Base-by-base conservation (phyloP, 2,797 vertebrate species). In the Hypotaenidia okinawae region DNA sequence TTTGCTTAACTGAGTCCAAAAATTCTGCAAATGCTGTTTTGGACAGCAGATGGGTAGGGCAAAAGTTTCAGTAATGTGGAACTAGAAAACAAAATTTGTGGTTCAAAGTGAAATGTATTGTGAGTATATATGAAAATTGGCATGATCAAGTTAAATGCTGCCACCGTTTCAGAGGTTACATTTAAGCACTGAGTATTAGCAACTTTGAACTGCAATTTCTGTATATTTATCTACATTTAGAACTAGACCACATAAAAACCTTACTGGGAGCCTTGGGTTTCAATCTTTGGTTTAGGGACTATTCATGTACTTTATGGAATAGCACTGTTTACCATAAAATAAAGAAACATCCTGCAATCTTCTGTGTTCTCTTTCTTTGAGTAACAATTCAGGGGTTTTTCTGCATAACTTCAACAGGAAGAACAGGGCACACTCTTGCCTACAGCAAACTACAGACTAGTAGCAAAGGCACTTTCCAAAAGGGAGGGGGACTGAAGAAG, bases 381-480 rank as follows among this genome's bases (percentile, higher is more conserved):
- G 14, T 28, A 78, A 27, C 2, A 33, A 74, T 9, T 33, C 86
- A 41, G 15, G 18, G 39, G 54, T 87, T 73, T 37, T 58, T 75
- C 69, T 75, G 30, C 37, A 35, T 41, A 68, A 83, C 14, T 88
- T 39, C 54, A 64, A 19, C 30, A 81, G 49, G 61, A 52, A 95
- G 51, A 1, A 2, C 1, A 45, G 32, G 41, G 37, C 41, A 45
- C 1, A 5, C 16, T 69, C 37, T 87, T 12, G 1, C 10, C 61
- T 28, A 54, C 3, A 85, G 22, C 35, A 72, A 93, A 43, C 52
- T 49, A 49, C 17, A 74, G 62, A 43, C 25, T 35, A 57, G 28
- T 13, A 76, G 21, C 13, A 91, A 61, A 1, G 9, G 27, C 51
- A 68, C 24, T 69, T 83, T 30, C 7, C 57, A 70, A 64, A 90